Evolutionary conservation across 2,797 vertebrate genomes (phyloP), one percentile per base, ranked within the genome.

Genomic region (Coluber constrictor): DNA sequence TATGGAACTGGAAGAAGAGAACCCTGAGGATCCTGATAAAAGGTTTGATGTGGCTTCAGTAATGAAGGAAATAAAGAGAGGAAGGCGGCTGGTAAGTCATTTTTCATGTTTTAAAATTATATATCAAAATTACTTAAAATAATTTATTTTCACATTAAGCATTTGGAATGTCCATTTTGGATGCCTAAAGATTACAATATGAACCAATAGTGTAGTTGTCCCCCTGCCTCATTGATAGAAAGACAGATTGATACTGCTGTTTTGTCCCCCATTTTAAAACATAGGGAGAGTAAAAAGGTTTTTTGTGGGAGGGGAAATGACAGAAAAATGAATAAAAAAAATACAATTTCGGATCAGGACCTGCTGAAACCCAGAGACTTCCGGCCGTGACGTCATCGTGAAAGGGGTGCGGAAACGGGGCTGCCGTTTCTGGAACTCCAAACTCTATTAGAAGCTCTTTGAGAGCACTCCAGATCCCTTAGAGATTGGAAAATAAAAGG

Each of bases 1-100:
- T 94, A 97, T 97, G 93, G 97, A 98, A 96, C 96, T 95, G 94
- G 97, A 97, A 70, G 95, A 95, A 56, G 90, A 93, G 27, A 96
- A 96, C 37, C 23, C 95, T 66, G 11, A 27, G 15, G 97, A 96
- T 57, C 7, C 61, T 43, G 94, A 94, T 87, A 90, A 96, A 94
- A 97, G 95, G 86, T 98, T 98, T 95, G 97, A 97, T 91, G 97
- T 98, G 94, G 60, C 95, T 56, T 97, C 97, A 4, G 98, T 97
- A 66, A 86, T 96, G 90, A 97, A 95, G 91, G 97, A 97, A 95
- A 95, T 97, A 91, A 95, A 2, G 57, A 97, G 97, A 97, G 97
- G 98, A 95, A 97, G 95, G 93, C 95, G 93, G 2, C 93, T 98
- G 97, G 97, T 98, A 96, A 97, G 97, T 83, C 9, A 94, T 25